Conservation (phyloP, 2,888 invertebrate genomes). For the Psylliodes chrysocephalus region DNA sequence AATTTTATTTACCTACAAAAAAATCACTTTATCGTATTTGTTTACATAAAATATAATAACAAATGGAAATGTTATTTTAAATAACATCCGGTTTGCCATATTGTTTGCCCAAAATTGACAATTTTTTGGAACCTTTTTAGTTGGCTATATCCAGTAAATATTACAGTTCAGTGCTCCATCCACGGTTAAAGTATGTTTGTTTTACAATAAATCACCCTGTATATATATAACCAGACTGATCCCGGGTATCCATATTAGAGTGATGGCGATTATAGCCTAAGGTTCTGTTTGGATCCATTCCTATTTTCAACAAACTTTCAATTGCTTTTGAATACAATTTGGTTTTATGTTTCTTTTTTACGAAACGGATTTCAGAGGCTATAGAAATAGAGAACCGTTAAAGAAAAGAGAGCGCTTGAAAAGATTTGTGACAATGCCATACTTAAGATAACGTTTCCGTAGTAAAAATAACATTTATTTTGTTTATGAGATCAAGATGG, state of each 20-base stretch:
- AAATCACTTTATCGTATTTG: no score
- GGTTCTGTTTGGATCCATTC: conserved; percentile 9
- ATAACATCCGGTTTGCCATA: no score
- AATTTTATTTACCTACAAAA: no score
- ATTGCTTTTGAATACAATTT: conserved; percentile 21
- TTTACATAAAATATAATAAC: no score
- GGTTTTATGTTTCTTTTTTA: conserved; percentile 15
- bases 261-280: conserved; percentile 13
- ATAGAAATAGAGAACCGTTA: background rate
- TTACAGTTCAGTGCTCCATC: no score
- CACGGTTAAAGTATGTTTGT: no score
- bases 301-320: conserved; percentile 24
- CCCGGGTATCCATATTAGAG: conserved; percentile 4
- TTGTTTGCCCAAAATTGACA: no score
- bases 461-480: background rate
- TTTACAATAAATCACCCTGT: no score
- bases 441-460: background rate
- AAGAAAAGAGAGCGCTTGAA: background rate
- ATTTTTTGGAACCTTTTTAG: no score
- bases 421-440: background rate
- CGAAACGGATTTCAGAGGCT: conserved; percentile 1
- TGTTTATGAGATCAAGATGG: background rate
- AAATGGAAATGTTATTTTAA: no score
- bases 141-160: no score
- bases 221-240: no score